Evolutionary conservation across 2,888 invertebrate genomes (phyloP), one percentile per base, ranked within the genome.

Genomic region (Linyphia triangularis): DNA sequence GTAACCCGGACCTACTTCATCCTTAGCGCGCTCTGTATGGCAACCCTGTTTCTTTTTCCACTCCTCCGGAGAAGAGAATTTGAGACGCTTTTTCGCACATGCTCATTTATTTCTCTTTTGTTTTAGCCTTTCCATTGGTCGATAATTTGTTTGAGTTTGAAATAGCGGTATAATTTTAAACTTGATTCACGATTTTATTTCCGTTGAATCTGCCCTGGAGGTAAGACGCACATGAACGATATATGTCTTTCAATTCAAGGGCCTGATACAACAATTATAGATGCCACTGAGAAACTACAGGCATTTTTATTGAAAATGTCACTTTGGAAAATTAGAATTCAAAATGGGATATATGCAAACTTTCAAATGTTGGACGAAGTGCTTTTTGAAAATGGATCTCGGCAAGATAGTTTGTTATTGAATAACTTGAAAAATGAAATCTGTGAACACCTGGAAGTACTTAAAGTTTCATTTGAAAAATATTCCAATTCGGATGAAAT

Each of bases 1-100:
- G 70, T 70, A 70, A 70, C 70, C 70, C 70, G 40, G 70, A 70
- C 70, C 70, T 59, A 75, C 73, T 70, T 70, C 63, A 81, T 43
- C 59, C 90, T 77, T 91, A 91, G 24, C 91, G 90, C 51, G 90
- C 90, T 79, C 91, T 90, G 73, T 91, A 91, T 69, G 59, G 30
- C 37, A 51, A 30, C 51, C 67, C 51, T 67, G 33, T 65, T 33
- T 59, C 63, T 37, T 69, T 69, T 69, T 69, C 69, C 69, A 37
- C 69, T 69, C 69, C 69, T 69, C 69, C 69, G 69, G 37, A 69
- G 69, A 69, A 69, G 69, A 69, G 69, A 69, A 69, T n/a, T n/a
- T n/a, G n/a, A n/a, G n/a, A n/a, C n/a, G n/a, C n/a, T n/a, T n/a
- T n/a, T n/a, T n/a, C n/a, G n/a, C n/a, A n/a, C n/a, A n/a, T n/a